Base-by-base conservation (phyloP, 2,888 invertebrate genomes). In the Terebella lapidaria region DNA sequence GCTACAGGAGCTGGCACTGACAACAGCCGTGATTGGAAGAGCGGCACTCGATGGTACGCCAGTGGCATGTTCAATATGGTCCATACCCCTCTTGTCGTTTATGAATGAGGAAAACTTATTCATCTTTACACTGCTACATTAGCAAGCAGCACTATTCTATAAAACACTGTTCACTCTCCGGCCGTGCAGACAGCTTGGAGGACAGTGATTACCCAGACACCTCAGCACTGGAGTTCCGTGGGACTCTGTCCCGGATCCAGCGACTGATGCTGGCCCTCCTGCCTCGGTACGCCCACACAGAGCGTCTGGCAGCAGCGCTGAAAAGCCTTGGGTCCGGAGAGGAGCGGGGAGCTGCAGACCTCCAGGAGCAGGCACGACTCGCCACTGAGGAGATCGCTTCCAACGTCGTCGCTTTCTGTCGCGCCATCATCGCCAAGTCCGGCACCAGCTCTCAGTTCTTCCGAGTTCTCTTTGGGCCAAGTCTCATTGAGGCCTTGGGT, bases 21-120 rank as follows among this genome's bases (percentile, higher is more conserved):
- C 92, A 1, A 91, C 92, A 0, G 87, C 87, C 0, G 86, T 91
- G 25, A 84, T 90, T 63, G 86, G 88, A 0, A 85, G 89, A 64
- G 87, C 88, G 1, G 86, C 89, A 56, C 67, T 70, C 52, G 73
- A 73, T 61, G 75, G 79, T 70, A 60, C 61, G 63, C 22, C 35
- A 35, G 10, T 15, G n/a, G n/a, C n/a, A n/a, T n/a, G n/a, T n/a
- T n/a, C n/a, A n/a, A n/a, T n/a, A n/a, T n/a, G n/a, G n/a, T n/a
- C n/a, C n/a, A n/a, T n/a, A n/a, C n/a, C n/a, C n/a, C n/a, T n/a
- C n/a, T n/a, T n/a, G n/a, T n/a, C n/a, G n/a, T n/a, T n/a, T n/a
- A n/a, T n/a, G n/a, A n/a, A n/a, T n/a, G n/a, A n/a, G n/a, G n/a
- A n/a, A n/a, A n/a, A n/a, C n/a, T n/a, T n/a, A n/a, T n/a, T n/a